Conservation (phyloP, 1,140 invertebrate species). For the Homalodisca vitripennis region DNA sequence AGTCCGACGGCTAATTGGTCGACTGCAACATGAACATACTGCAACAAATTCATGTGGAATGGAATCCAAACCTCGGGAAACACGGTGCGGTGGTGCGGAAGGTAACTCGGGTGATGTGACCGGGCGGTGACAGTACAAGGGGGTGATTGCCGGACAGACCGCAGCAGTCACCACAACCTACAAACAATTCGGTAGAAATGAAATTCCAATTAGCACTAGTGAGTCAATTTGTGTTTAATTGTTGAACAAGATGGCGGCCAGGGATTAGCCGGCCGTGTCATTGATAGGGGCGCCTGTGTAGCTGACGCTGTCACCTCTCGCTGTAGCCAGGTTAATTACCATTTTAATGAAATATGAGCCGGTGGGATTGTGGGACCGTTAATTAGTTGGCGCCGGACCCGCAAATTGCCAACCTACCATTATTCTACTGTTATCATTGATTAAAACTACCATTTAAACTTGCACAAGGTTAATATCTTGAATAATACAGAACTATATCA, state of each 20-base stretch:
- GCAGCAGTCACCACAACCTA: background rate
- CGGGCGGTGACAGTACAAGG: background rate
- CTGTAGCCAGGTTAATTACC: constrained; percentile 15
- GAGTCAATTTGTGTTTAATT: constrained; percentile 24
- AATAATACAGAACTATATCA: too few relatives aligned
- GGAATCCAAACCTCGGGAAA: too few relatives aligned
- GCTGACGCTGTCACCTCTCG: too few relatives aligned
- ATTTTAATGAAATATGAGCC: constrained; percentile 19
- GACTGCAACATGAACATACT: too few relatives aligned
- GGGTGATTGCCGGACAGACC: background rate
- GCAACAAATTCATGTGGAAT: too few relatives aligned
- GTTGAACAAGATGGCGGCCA: constrained; percentile 19
- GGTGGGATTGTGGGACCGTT: constrained; percentile 16
- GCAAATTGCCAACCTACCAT: constrained; percentile 4
- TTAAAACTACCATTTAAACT: constrained; percentile 13
- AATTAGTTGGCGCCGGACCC: constrained; percentile 1
- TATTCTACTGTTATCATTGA: constrained; percentile 13
- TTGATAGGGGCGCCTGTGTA: background rate
- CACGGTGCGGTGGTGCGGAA: too few relatives aligned
- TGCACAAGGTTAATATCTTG: too few relatives aligned
- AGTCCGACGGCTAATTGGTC: too few relatives aligned
- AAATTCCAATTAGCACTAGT: constrained; percentile 26
- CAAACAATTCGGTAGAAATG: constrained; percentile 6
- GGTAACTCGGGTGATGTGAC: too few relatives aligned
- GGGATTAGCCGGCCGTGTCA: background rate